Evolutionary conservation across 2,113 vertebrate species (phyloP).

Genomic region (Phalacrocorax pelagicus): DNA sequence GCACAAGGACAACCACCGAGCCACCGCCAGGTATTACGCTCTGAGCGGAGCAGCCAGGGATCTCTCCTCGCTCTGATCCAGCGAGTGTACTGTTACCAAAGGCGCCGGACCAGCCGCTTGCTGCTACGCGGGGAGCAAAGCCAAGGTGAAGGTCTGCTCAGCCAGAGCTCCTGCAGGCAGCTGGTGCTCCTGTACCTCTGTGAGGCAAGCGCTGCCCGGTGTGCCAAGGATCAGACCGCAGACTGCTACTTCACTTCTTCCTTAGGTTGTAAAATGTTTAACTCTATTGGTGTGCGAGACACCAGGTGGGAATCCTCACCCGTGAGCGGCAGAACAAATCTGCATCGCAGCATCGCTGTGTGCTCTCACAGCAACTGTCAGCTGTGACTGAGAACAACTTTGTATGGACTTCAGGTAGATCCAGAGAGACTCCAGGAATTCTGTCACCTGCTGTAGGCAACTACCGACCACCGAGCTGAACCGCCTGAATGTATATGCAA

Average conservation of each 20-base stretch:
- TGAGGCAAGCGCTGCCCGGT: neutral
- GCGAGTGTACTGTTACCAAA: neutral
- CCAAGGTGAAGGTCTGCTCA: neutral
- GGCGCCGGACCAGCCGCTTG: neutral
- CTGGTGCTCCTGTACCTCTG: neutral
- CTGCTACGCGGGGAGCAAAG: neutral
- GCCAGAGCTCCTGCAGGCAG: neutral
- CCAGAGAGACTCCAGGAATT: neutral
- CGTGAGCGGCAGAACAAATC: neutral
- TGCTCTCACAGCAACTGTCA: neutral
- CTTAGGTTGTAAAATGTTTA: neutral
- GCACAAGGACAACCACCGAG: neutral
- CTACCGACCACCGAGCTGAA: accelerated
- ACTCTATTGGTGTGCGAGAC: neutral
- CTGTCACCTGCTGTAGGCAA: neutral
- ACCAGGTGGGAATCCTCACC: neutral
- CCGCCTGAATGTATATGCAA: neutral
- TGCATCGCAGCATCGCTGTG: accelerated
- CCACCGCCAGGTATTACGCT: accelerated
- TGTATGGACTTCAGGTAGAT: neutral
- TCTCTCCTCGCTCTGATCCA: accelerated
- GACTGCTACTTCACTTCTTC: neutral
- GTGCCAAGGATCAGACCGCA: neutral
- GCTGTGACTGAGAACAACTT: accelerated
- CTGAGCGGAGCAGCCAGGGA: neutral